phyloP scores from a whole-genome alignment of 2,797 vertebrate species.

The Chloroceryle amazona region DNA sequence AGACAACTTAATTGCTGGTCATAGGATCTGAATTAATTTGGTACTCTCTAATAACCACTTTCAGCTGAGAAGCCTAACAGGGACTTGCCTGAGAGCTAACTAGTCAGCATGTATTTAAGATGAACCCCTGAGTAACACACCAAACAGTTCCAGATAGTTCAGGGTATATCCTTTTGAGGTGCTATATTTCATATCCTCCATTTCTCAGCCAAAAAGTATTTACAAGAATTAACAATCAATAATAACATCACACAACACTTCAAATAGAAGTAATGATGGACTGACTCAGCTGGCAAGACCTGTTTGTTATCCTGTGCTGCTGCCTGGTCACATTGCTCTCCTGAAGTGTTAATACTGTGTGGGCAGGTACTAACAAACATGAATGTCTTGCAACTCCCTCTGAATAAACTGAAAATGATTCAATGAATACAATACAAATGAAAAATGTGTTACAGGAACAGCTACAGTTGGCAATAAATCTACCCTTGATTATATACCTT shows the following conservation, averaged over 20 bases:
- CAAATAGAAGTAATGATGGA: neutral
- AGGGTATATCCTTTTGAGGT: neutral
- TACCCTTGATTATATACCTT: neutral
- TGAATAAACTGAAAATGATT: conserved; percentile 22
- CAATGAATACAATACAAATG: neutral
- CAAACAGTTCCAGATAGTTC: neutral
- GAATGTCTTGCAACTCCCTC: neutral
- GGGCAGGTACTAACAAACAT: conserved; percentile 43
- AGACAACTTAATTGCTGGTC: neutral
- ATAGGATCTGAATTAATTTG: neutral
- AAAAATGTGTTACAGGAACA: neutral
- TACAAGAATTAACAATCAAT: neutral
- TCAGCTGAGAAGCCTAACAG: neutral
- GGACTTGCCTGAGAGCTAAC: neutral
- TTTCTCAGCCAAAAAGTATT: neutral
- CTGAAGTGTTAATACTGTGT: neutral
- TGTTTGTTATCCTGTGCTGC: neutral
- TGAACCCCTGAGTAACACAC: neutral
- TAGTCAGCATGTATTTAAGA: neutral
- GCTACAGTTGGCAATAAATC: neutral
- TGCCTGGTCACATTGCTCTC: neutral
- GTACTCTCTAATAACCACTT: neutral
- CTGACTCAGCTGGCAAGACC: neutral
- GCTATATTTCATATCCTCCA: neutral
- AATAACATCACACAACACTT: neutral